Evolutionary conservation across 2,113 vertebrate species (phyloP).

Genomic region (Colius striatus): DNA sequence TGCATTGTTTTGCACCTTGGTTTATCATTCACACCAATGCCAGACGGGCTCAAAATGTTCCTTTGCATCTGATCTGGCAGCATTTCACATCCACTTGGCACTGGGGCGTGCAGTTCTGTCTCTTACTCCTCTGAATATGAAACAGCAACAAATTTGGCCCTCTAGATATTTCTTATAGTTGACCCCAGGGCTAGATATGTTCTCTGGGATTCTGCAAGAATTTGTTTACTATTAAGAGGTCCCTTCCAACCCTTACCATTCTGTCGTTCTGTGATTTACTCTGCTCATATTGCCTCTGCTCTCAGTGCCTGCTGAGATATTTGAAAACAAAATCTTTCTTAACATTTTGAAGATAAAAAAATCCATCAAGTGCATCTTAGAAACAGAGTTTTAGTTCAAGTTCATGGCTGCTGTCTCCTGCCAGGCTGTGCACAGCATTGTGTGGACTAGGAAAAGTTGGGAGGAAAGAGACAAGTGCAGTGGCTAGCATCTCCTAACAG

Average conservation of each 20-base stretch:
- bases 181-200: not conserved
- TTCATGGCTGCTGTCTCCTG: not conserved
- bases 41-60: constrained; percentile 9
- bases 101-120: not conserved
- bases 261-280: not conserved
- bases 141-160: not conserved
- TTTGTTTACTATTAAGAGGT: not conserved
- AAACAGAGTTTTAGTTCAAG: not conserved
- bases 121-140: not conserved
- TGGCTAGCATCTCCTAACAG: not conserved
- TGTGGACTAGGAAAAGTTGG: not conserved
- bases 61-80: constrained; percentile 33
- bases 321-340: not conserved
- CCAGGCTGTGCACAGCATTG: not conserved
- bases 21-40: constrained; percentile 7
- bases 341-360: not conserved
- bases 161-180: not conserved
- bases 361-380: not conserved
- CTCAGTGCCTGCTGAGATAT: not conserved
- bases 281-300: not conserved
- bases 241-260: too few species aligned
- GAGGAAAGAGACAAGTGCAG: not conserved
- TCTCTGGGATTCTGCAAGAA: not conserved
- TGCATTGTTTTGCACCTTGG: not conserved
- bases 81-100: constrained; percentile 8